A percentile compares a stretch with the other conserved stretches of the same genome.
Conservation (phyloP, 2,113 vertebrate species). For the Hydropotes inermis region DNA sequence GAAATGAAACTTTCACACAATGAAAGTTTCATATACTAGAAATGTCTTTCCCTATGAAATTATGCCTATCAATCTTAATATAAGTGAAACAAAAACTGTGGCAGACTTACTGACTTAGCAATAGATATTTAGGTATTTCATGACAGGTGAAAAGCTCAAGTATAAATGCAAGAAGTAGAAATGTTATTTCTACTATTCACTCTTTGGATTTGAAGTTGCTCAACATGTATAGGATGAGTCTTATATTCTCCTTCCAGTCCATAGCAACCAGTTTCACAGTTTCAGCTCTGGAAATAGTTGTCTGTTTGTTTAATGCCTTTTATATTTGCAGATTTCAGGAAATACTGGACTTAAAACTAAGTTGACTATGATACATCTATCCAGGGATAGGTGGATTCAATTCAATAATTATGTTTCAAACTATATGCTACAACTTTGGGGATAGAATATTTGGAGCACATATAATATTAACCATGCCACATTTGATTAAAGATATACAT, state of each 20-base stretch:
- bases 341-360: neutral
- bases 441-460: neutral
- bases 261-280: neutral
- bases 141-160: neutral
- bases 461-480: neutral
- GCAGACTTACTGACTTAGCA: neutral
- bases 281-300: neutral
- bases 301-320: constrained; percentile 7
- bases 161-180: neutral
- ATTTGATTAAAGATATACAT: neutral
- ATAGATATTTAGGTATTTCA: neutral
- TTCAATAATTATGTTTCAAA: neutral
- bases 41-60: neutral
- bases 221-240: neutral
- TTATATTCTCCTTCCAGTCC: neutral
- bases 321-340: neutral
- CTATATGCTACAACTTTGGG: neutral
- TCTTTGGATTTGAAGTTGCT: neutral
- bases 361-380: neutral
- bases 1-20: neutral
- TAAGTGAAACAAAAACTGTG: neutral
- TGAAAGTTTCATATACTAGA: neutral
- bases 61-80: neutral
- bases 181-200: neutral
- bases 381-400: neutral